A percentile compares a stretch with the other conserved stretches of the same genome.
These are phyloP conservation scores for Adela reaumurella DNA, from an alignment of 2,888 invertebrate genomes.

Conservation along the genomic window DNA sequence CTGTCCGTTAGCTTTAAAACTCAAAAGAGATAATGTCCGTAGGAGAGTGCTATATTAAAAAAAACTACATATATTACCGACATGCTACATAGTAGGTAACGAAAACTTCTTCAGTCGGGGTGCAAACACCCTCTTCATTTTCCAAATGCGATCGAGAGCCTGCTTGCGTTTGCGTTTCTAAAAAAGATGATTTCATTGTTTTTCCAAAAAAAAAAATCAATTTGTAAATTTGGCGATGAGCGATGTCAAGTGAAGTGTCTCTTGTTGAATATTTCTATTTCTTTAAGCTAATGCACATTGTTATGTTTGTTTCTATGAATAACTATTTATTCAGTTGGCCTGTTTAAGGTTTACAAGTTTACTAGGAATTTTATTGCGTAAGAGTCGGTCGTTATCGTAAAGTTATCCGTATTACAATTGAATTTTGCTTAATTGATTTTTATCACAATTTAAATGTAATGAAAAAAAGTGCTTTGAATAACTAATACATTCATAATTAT, in stretches of 20 bases:
- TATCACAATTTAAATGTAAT: constrained; percentile 55
- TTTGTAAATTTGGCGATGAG: background rate
- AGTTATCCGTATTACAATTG: constrained; percentile 46
- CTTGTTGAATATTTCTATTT: constrained; percentile 51
- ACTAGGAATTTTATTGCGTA: constrained; percentile 50
- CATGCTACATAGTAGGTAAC: background rate
- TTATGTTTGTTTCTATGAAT: constrained; percentile 56
- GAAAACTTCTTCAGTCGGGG: background rate
- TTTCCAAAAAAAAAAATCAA: too few species aligned
- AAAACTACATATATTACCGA: constrained; percentile 35
- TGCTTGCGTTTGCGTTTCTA: background rate
- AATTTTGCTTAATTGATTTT: constrained; percentile 44
- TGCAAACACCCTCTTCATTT: background rate
- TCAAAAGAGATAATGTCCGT: constrained; percentile 53
- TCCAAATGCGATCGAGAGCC: background rate
- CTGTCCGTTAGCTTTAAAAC: constrained; percentile 54
- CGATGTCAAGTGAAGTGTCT: constrained; percentile 13
- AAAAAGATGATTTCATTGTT: background rate
- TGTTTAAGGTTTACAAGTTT: constrained; percentile 57
- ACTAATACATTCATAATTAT: constrained; percentile 50
- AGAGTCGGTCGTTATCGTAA: constrained; percentile 49
- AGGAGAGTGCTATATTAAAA: constrained; percentile 31
- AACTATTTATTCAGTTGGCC: constrained; percentile 58
- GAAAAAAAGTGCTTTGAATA: constrained; percentile 51
- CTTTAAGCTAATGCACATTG: constrained; percentile 54